Conservation (phyloP, 2,888 invertebrate species). For the Leptopilina myrica region DNA sequence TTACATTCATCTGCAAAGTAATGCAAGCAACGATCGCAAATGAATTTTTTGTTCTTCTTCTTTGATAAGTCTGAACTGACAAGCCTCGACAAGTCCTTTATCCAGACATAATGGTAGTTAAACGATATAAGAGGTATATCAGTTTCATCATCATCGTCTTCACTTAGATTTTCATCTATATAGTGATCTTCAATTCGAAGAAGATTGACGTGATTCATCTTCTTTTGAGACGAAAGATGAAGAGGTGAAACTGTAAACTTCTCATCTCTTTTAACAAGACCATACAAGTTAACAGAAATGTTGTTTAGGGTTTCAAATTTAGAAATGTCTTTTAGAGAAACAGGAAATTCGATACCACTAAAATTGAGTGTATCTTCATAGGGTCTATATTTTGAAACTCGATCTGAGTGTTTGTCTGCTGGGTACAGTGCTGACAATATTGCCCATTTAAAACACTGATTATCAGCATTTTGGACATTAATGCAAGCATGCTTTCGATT, state of each 20-base stretch:
- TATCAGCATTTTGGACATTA: not conserved
- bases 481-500: not conserved
- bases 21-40: too few relatives aligned
- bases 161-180: not conserved
- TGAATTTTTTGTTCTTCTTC: too few relatives aligned
- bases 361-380: too few relatives aligned
- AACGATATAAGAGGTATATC: not conserved
- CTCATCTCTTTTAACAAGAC: constrained; percentile 28
- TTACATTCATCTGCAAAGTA: too few relatives aligned
- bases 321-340: not conserved
- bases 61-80: too few relatives aligned
- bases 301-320: not conserved
- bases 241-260: not conserved
- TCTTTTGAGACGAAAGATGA: constrained; percentile 33
- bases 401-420: too few relatives aligned
- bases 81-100: too few relatives aligned
- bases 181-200: not conserved
- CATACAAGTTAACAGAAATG: constrained; percentile 37
- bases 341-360: too few relatives aligned
- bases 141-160: not conserved
- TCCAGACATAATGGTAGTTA: too few relatives aligned
- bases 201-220: constrained; percentile 27
- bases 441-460: constrained; percentile 10
- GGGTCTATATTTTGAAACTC: too few relatives aligned
- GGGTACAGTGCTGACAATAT: not conserved